Evolutionary conservation across 2,888 invertebrate genomes (phyloP).

Genomic region (Therioaphis trifolii): DNA sequence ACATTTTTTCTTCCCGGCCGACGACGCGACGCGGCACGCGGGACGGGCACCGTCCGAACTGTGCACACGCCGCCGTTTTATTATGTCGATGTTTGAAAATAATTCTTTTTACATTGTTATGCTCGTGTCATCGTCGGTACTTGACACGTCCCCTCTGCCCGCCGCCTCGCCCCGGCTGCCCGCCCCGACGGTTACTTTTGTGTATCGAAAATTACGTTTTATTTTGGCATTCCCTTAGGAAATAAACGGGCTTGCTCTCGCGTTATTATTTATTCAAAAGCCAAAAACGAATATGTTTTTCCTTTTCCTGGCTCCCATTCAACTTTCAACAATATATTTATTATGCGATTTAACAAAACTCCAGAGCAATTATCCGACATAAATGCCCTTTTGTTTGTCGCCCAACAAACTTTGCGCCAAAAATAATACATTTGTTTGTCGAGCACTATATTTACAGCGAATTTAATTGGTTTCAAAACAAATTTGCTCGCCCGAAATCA

Average conservation of each 20-base stretch:
- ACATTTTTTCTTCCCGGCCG: neutral
- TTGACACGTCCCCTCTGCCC: constrained; percentile 38
- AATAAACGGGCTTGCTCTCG: constrained; percentile 52
- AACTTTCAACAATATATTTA: constrained; percentile 62
- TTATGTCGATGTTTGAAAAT: constrained; percentile 57
- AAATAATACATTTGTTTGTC: constrained; percentile 60
- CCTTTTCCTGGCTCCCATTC: constrained; percentile 60
- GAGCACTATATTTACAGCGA: constrained; percentile 40
- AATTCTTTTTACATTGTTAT: constrained; percentile 53
- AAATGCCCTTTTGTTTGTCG: constrained; percentile 59
- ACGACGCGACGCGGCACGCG: no score
- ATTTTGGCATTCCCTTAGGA: constrained; percentile 61
- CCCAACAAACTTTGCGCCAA: constrained; percentile 54
- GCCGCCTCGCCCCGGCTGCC: neutral
- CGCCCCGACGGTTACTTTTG: constrained; percentile 31
- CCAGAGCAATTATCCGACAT: constrained; percentile 56
- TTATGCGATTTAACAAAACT: constrained; percentile 62
- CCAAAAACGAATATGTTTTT: constrained; percentile 62
- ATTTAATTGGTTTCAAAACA: constrained; percentile 50
- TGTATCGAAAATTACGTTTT: constrained; percentile 62
- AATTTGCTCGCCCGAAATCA: neutral
- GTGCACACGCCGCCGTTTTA: constrained; percentile 19
- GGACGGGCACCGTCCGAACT: neutral
- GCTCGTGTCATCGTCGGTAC: constrained; percentile 57
- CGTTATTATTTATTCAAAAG: constrained; percentile 63